phyloP scores from a whole-genome alignment of 1,140 invertebrate species.

The Druon quercuslanigerum region DNA sequence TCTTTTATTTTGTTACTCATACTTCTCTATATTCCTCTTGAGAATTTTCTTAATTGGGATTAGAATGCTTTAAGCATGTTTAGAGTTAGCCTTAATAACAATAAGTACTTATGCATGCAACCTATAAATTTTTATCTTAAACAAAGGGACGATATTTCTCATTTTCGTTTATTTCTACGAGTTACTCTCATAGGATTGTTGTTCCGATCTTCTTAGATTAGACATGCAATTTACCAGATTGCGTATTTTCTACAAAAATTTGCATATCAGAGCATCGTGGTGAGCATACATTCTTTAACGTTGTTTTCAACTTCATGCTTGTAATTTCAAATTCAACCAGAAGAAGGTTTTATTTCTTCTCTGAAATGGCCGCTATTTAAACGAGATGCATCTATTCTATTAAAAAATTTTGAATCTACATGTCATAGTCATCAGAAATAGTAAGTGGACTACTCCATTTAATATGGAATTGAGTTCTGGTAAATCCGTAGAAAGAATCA shows the following conservation, averaged over 20 bases:
- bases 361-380: background rate
- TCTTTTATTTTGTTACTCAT: too few species aligned
- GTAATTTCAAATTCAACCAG: background rate
- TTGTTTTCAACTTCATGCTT: constrained; percentile 2
- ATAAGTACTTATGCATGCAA: background rate
- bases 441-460: too few species aligned
- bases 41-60: too few species aligned
- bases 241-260: background rate
- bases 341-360: background rate
- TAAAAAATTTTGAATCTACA: too few species aligned
- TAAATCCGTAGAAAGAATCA: too few species aligned
- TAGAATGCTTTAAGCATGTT: too few species aligned
- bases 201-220: background rate
- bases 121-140: background rate
- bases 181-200: background rate
- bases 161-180: background rate
- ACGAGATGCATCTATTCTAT: background rate
- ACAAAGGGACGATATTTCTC: too few species aligned
- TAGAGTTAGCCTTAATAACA: too few species aligned
- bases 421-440: too few species aligned
- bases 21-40: too few species aligned
- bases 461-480: too few species aligned
- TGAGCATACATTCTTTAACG: background rate
- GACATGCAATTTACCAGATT: constrained; percentile 2
- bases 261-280: background rate